Percentiles rank a stretch among this genome's conserved stretches.
Conservation (phyloP, 2,797 vertebrate species). For the Numenius phaeopus region DNA sequence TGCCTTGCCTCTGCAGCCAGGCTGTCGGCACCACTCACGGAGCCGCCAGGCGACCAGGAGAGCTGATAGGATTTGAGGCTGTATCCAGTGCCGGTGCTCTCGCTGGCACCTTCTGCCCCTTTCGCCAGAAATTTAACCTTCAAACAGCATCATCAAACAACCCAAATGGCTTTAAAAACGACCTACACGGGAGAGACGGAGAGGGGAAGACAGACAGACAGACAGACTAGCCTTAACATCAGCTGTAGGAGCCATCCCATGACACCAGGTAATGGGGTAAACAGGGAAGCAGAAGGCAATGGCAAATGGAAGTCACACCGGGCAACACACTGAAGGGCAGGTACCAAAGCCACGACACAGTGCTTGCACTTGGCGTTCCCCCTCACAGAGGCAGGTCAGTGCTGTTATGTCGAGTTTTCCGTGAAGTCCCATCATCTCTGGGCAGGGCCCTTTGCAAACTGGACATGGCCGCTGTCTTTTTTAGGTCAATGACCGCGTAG, state of each 20-base stretch:
- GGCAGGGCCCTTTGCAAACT: conserved; percentile 97
- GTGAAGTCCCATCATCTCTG: conserved; percentile 94
- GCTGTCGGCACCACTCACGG: accelerated
- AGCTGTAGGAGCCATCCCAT: not conserved
- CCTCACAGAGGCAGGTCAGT: conserved; percentile 96
- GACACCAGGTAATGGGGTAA: not conserved
- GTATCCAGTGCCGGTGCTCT: accelerated
- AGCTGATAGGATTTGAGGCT: accelerated
- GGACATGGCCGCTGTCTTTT: conserved; percentile 99
- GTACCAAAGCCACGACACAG: not conserved
- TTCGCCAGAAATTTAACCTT: not conserved
- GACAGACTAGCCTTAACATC: conserved; percentile 16
- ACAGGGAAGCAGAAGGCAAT: not conserved
- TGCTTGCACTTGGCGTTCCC: not conserved
- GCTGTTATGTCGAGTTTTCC: conserved; percentile 99
- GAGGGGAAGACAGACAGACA: not conserved
- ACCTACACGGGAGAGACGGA: not conserved
- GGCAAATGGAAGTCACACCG: not conserved
- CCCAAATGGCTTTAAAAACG: not conserved
- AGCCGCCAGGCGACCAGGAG: not conserved
- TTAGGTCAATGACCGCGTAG: conserved; percentile 96
- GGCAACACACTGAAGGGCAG: not conserved
- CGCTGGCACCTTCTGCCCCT: not conserved
- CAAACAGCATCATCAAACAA: not conserved
- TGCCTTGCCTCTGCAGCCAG: not conserved